These are phyloP conservation scores for Drosophila yakuba DNA, from an alignment of 1,140 invertebrate species.

Conservation along the genomic window DNA sequence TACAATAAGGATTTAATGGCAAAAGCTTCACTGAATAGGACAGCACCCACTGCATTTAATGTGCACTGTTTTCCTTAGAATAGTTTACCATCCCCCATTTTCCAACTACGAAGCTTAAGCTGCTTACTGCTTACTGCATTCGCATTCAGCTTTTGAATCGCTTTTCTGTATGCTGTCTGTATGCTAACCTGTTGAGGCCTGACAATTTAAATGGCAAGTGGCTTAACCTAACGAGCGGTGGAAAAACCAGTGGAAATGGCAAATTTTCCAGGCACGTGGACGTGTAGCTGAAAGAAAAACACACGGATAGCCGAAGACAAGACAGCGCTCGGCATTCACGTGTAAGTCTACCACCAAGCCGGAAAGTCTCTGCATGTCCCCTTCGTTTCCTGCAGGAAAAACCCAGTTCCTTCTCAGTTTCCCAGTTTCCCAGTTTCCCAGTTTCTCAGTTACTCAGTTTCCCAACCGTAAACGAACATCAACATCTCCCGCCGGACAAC, in stretches of 20 bases:
- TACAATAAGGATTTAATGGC: background rate
- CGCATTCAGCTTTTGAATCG: constrained; percentile 4
- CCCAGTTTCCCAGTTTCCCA: background rate
- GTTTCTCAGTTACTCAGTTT: background rate
- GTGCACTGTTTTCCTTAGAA: background rate
- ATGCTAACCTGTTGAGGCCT: constrained; percentile 25
- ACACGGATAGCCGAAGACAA: constrained; percentile 8
- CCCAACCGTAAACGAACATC: constrained; percentile 2
- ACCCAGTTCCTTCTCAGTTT: no score
- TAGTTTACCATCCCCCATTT: background rate
- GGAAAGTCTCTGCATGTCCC: constrained; percentile 5
- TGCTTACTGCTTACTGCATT: constrained; percentile 15
- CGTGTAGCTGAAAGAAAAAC: background rate
- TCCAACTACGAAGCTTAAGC: constrained; percentile 4
- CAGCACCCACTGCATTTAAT: background rate
- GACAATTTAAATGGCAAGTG: constrained; percentile 51
- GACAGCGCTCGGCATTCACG: constrained; percentile 13
- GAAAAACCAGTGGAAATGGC: background rate
- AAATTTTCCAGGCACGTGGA: constrained; percentile 31
- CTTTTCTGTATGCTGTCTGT: background rate
- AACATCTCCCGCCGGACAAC: constrained; percentile 11
- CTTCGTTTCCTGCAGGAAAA: constrained; percentile 5
- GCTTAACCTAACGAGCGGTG: constrained; percentile 12
- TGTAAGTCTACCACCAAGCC: constrained; percentile 3
- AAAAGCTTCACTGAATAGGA: background rate